Base-by-base conservation (phyloP, 2,113 vertebrate species). In the Muscicapa adusta region DNA sequence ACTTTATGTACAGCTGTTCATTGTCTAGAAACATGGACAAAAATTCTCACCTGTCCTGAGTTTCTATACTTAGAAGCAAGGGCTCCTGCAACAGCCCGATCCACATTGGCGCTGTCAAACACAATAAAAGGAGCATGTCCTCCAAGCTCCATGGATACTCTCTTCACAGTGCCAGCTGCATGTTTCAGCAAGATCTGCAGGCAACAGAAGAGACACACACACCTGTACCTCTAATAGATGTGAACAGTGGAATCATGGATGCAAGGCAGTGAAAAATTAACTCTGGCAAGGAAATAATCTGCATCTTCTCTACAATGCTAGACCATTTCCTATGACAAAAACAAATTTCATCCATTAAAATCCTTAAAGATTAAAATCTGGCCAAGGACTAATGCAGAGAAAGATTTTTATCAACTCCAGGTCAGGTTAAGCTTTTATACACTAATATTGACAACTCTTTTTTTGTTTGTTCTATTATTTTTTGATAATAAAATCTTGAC, bases 41-140 rank as follows among this genome's bases (percentile, higher is more conserved):
- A 45, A 84, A 5, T 24, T 74, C 97, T 95, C 84, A 99, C 99
- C 98, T 99, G 99, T 9, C 99, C 99, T 1, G 99, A 98, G 96
- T 99, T 99, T 96, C 99, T 98, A 43, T 98, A 99, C 93, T 99
- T 99, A 14, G 99, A 99, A 4, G 70, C 98, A 97, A 99, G 98
- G 34, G 99, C 99, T 67, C 99, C 99, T 10, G 82, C 95, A 3
- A 99, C 99, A 8, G 99, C 99, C 56, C 48, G 94, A 95, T 99
- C 98, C 40, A 99, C 95, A 0, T 98, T 94, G 4, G 99, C 99
- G 0, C 98, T 99, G 97, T 99, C 97, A 26, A 99, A 99, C n/a
- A 99, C 99, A 2, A 99, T 99, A 96, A 99, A 99, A 3, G 99
- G 99, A 50, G 99, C 99, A 2, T 98, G 98, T 88, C 99, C 99